phyloP scores from a whole-genome alignment of 2,888 invertebrate species.

The Strigamia transsilvanica region DNA sequence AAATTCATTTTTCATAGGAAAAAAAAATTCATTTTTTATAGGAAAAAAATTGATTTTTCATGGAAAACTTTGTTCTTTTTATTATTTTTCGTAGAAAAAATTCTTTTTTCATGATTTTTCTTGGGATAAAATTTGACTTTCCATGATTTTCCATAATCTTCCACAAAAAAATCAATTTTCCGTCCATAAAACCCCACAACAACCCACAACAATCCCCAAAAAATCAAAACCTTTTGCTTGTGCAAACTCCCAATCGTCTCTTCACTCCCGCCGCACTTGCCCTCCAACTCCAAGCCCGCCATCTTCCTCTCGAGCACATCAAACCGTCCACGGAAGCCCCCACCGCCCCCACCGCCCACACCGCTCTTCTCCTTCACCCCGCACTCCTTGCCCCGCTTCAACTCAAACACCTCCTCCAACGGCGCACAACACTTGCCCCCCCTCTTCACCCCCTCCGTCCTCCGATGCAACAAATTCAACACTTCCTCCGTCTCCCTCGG shows the following conservation, averaged over 20 bases:
- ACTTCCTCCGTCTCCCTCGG: constrained; percentile 52
- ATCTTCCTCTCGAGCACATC: constrained; percentile 74
- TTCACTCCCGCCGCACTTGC: not conserved
- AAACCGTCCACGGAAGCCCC: constrained; percentile 64
- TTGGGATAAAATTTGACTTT: no score
- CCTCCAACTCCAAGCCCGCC: constrained; percentile 56
- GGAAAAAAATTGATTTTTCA: no score
- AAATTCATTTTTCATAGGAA: no score
- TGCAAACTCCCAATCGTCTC: not conserved
- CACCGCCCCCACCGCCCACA: no score
- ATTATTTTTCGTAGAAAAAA: no score
- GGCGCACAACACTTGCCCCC: not conserved
- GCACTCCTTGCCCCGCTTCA: not conserved
- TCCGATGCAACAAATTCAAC: constrained; percentile 29
- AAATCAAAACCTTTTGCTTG: not conserved
- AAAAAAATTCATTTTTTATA: no score
- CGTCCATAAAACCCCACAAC: no score
- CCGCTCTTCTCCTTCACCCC: not conserved
- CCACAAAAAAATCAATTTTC: no score
- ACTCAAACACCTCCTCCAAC: not conserved
- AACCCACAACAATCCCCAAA: no score
- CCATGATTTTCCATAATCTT: no score
- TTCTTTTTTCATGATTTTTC: no score
- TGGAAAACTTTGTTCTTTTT: no score
- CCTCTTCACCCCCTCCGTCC: not conserved